Evolutionary conservation across 2,888 invertebrate genomes (phyloP), one percentile per base, ranked within the genome.

Genomic region (Ormia ochracea): DNA sequence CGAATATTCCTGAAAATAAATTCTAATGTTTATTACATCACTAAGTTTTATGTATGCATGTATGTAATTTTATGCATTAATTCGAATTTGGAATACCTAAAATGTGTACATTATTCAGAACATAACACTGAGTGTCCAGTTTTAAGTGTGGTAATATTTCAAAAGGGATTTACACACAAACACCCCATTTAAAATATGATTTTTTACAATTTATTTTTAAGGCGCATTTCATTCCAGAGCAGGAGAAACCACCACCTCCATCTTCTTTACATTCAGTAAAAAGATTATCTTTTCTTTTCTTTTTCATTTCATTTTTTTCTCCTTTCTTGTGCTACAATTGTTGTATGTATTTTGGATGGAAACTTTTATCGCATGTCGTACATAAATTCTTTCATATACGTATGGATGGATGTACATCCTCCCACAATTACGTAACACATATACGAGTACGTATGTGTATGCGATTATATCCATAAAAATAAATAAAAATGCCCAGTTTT

Each of bases 101-200:
- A 48, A 21, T 66, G 23, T 68, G 52, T 43, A 26, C 54, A 6
- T 59, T 59, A 19, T 68, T 56, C 52, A 14, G 54, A 65, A 69
- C 58, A 65, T 78, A 66, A 68, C 79, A 78, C 74, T 68, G 78
- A 77, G 73, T 80, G 78, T 79, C 82, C 77, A 74, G 65, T 82
- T 82, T 77, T 83, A 83, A 82, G 82, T 83, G 82, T 78, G 84
- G 85, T 85, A 87, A 87, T 87, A 87, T 88, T 86, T 87, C 86
- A 87, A 85, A 83, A 82, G 85, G 88, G 87, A 87, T 87, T 87
- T 87, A 78, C 87, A 86, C 83, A 82, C 83, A 84, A 84, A 86
- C 87, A 87, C 87, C 84, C 85, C 82, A 61, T 48, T 69, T 83
- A 61, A 63, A 59, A 45, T 36, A 72, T 82, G 79, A 76, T 73